phyloP scores from a whole-genome alignment of 2,797 vertebrate species.

The Lophius americanus region DNA sequence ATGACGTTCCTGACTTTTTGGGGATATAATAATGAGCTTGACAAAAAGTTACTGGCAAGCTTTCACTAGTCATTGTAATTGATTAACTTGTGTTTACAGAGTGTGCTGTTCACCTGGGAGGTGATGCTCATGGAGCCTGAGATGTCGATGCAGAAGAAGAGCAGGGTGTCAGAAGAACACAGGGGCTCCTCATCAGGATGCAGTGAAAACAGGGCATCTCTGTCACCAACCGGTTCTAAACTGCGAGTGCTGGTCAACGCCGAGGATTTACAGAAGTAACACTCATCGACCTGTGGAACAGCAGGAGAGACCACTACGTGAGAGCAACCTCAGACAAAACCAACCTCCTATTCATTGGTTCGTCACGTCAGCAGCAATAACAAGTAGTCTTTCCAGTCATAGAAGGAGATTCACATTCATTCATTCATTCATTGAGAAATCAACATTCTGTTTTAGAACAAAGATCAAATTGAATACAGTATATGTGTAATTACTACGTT shows the following conservation, averaged over 20 bases:
- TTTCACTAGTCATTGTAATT: too few relatives aligned
- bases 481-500: constrained; percentile 59
- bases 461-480: constrained; percentile 9
- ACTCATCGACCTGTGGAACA: constrained; percentile 59
- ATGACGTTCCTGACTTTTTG: too few relatives aligned
- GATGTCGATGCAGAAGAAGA: constrained; percentile 80
- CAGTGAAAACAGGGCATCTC: constrained; percentile 62
- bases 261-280: constrained; percentile 71
- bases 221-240: constrained; percentile 4
- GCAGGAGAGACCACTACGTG: background rate
- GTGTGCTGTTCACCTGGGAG: constrained; percentile 57
- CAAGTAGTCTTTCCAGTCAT: background rate
- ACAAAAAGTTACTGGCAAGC: too few relatives aligned
- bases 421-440: background rate
- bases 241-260: constrained; percentile 5
- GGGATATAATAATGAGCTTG: too few relatives aligned
- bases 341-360: background rate
- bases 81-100: too few relatives aligned
- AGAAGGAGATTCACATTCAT: constrained; percentile 9
- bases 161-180: constrained; percentile 46
- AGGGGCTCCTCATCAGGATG: constrained; percentile 23
- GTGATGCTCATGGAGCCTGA: constrained; percentile 79
- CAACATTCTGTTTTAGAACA: background rate
- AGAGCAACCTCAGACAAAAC: background rate
- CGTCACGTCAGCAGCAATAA: constrained; percentile 1